These are phyloP conservation scores for Prunella himalayana DNA, from an alignment of 2,113 vertebrate genomes.

Conservation along the genomic window DNA sequence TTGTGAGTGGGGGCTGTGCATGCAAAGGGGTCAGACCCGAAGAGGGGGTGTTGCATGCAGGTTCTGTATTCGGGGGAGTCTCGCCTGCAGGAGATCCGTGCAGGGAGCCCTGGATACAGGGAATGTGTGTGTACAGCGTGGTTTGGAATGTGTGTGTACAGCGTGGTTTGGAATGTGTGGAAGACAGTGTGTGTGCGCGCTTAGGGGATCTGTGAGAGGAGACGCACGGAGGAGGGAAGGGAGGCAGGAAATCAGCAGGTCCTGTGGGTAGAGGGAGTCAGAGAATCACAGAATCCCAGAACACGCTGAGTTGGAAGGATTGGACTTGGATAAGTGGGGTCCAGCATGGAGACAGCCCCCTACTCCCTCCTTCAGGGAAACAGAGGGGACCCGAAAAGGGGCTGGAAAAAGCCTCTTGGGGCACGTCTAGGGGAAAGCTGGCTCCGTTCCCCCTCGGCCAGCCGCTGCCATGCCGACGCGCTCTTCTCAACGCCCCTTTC, in stretches of 20 bases:
- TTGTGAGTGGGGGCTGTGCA: background rate
- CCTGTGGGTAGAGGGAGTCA: background rate
- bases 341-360: fast-evolving
- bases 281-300: background rate
- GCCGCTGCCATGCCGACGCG: fast-evolving
- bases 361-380: background rate
- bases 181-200: fast-evolving
- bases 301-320: fast-evolving
- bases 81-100: background rate
- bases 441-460: background rate
- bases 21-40: background rate
- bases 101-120: background rate
- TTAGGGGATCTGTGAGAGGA: background rate
- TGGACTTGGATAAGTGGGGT: background rate
- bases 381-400: fast-evolving
- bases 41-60: background rate
- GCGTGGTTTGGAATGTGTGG: background rate
- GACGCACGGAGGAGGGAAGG: background rate
- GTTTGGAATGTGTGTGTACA: fast-evolving
- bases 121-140: fast-evolving
- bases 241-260: background rate
- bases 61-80: no score
- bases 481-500: fast-evolving
- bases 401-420: background rate
- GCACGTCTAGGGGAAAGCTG: background rate